Percentiles rank a stretch among this genome's conserved stretches.
phyloP scores from a whole-genome alignment of 2,113 vertebrate species.

The Oryzias melastigma region DNA sequence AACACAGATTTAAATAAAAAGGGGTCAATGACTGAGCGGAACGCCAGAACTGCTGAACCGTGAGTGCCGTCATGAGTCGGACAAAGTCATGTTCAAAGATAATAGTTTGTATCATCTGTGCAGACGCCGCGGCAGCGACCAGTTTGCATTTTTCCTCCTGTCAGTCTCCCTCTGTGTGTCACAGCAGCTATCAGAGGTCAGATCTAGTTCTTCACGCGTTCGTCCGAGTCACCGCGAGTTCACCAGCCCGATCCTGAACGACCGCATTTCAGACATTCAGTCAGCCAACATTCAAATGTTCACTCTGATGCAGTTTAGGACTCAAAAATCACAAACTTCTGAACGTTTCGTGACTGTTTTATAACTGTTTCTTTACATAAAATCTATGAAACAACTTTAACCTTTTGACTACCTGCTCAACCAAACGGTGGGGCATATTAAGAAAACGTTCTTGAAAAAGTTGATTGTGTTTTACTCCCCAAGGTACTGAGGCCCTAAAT shows the following conservation, averaged over 20 bases:
- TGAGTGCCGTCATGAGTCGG: neutral
- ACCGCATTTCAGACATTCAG: constrained; percentile 43
- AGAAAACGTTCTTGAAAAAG: too few relatives aligned
- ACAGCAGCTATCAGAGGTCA: constrained; percentile 13
- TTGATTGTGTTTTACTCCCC: too few relatives aligned
- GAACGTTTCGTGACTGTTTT: too few relatives aligned
- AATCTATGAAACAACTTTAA: too few relatives aligned
- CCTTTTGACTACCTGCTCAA: too few relatives aligned
- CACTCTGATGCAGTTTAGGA: too few relatives aligned
- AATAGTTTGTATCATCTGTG: constrained; percentile 36
- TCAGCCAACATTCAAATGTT: too few relatives aligned
- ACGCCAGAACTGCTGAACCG: neutral
- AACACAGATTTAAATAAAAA: too few relatives aligned
- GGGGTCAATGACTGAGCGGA: too few relatives aligned
- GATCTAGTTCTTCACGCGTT: constrained; percentile 30
- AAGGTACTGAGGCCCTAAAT: too few relatives aligned
- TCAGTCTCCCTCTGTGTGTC: constrained; percentile 10
- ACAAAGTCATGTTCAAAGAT: constrained; percentile 13
- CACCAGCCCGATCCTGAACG: constrained; percentile 34
- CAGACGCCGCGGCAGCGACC: constrained; percentile 21
- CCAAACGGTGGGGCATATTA: too few relatives aligned
- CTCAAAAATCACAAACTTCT: neutral
- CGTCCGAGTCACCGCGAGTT: constrained; percentile 4
- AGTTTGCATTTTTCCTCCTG: constrained; percentile 30
- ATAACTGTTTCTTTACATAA: too few relatives aligned